Base-by-base conservation (phyloP, 2,113 vertebrate genomes). In the Xerus inauris region DNA sequence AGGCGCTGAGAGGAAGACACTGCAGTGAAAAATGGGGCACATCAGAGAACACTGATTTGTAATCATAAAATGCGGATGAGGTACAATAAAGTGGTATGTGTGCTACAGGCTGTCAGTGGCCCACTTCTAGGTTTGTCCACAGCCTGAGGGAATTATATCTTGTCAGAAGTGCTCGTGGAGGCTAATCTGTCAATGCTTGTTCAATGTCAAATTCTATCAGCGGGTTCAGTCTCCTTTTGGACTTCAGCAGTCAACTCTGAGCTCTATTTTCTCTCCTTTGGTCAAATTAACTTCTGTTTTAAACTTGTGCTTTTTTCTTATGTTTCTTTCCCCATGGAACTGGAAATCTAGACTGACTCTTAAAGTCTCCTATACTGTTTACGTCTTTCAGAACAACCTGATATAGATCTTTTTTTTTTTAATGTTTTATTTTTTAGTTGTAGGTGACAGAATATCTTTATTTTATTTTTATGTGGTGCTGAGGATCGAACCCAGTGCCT, bases 1-100 rank as follows among this genome's bases (percentile, higher is more conserved):
- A 97, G 94, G 98, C 97, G 94, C 96, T 51, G 95, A 98, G 97
- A 97, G 24, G 0, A 95, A 94, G 97, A 98, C 35, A 96, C 87
- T 94, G 90, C 89, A 0, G 28, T 98, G 98, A 99, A 98, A 98
- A 99, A 98, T 98, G 98, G 98, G 95, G 79, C 95, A 87, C 83
- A 97, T 98, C 98, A 98, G 95, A 97, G 91, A 97, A 98, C 98
- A 98, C 95, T 98, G 98, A 98, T 98, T 98, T 87, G 94, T 96
- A 97, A 97, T 98, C 95, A 95, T 97, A 96, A 97, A 98, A 96
- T 76, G 67, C 5, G 38, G 97, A 71, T 96, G 76, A 89, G 0
- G 7, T 89, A 72, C 94, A 98, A n/a, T 49, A 71, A 82, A 71
- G 86, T 3, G 12, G 91, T 32, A 47, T 35, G 45, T 17, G 54